Percentiles rank a stretch among this genome's conserved stretches.
phyloP scores from a whole-genome alignment of 2,888 invertebrate species.

The Eudasyphora cyanicolor region DNA sequence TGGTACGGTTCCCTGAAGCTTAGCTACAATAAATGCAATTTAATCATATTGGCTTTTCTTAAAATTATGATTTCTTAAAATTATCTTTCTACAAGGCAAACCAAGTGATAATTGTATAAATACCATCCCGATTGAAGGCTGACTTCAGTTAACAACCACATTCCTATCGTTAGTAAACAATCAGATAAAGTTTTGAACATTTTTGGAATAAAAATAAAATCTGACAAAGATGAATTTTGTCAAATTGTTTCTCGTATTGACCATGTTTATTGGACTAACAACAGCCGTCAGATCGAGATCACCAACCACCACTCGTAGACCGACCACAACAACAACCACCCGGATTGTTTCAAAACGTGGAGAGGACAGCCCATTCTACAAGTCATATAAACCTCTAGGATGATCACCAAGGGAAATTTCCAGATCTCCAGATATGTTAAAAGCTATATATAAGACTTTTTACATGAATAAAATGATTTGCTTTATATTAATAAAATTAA shows the following conservation, averaged over 20 bases:
- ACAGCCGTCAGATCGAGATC: neutral
- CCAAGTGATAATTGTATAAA: no score
- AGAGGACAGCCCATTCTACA: slow-evolving; percentile 5
- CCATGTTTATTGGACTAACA: no score
- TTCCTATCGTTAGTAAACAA: neutral
- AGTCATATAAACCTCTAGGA: neutral
- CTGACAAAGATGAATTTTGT: neutral
- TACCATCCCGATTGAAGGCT: no score
- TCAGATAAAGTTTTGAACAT: neutral
- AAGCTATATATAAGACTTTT: neutral
- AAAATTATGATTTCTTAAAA: no score
- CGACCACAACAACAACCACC: neutral
- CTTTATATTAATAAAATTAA: neutral
- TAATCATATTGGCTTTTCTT: no score
- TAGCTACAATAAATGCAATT: no score
- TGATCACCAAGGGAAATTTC: no score
- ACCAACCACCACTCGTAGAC: neutral
- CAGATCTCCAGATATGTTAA: no score
- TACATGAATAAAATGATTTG: neutral
- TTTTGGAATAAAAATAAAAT: neutral
- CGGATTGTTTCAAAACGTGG: neutral
- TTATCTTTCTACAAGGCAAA: no score
- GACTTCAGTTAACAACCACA: no score
- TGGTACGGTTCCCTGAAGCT: no score
- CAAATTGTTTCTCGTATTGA: no score